Evolutionary conservation across 2,113 vertebrate species (phyloP).

Genomic region (Peromyscus californicus): DNA sequence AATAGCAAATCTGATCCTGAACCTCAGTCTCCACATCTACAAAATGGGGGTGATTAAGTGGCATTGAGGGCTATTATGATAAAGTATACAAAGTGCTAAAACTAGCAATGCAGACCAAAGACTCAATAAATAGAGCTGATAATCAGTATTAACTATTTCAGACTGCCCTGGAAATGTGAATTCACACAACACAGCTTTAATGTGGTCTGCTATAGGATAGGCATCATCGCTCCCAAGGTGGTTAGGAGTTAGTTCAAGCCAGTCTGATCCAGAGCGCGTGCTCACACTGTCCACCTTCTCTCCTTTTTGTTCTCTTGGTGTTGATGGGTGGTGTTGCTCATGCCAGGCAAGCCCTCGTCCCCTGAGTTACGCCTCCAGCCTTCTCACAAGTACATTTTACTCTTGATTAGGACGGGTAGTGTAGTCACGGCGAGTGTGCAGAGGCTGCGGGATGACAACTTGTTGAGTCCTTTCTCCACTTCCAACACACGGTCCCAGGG

Average conservation of each 20-base stretch:
- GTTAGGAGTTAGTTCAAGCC: neutral
- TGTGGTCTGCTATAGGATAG: neutral
- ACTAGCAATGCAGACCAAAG: neutral
- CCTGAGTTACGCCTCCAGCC: neutral
- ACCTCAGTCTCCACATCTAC: conserved; percentile 18
- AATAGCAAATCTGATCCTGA: neutral
- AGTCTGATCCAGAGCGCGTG: neutral
- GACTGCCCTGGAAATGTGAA: neutral
- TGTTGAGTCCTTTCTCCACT: neutral
- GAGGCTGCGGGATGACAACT: neutral
- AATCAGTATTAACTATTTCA: neutral
- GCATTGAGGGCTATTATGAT: neutral
- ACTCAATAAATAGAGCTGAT: neutral
- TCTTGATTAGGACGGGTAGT: neutral
- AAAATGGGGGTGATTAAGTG: neutral
- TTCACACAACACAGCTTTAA: neutral
- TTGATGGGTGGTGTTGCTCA: neutral
- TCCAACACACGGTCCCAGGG: neutral
- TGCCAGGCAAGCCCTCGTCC: neutral
- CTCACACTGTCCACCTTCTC: neutral
- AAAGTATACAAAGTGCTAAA: neutral
- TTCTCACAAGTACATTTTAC: neutral
- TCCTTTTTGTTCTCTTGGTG: neutral
- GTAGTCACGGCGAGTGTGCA: neutral
- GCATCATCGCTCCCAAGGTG: neutral